Conservation (phyloP, 2,113 vertebrate species). For the Apaloderma vittatum region DNA sequence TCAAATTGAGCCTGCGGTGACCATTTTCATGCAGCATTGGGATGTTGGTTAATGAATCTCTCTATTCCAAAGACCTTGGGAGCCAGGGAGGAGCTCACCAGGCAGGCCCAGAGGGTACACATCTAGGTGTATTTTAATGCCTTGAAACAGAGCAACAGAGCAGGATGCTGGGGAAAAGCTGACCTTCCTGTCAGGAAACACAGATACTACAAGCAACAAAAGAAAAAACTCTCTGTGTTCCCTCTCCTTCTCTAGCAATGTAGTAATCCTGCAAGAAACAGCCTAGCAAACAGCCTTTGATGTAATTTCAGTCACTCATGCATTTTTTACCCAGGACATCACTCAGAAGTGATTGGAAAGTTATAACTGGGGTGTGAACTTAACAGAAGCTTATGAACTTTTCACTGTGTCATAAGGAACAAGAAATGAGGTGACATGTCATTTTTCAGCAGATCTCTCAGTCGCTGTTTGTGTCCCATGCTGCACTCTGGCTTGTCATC, state of each 20-base stretch:
- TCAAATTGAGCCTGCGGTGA: background rate
- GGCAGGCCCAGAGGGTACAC: background rate
- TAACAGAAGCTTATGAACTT: slow-evolving; percentile 14
- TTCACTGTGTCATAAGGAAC: background rate
- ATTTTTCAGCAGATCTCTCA: background rate
- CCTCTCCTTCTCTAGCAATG: background rate
- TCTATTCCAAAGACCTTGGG: background rate
- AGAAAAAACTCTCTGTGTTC: background rate
- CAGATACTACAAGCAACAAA: background rate
- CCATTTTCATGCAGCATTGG: background rate
- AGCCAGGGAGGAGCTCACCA: background rate
- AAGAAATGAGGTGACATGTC: background rate
- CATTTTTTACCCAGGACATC: slow-evolving; percentile 30
- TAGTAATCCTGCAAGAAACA: background rate
- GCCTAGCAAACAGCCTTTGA: background rate
- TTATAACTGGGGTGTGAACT: background rate
- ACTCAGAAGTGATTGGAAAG: slow-evolving; percentile 36
- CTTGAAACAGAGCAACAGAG: background rate
- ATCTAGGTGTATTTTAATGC: slow-evolving; percentile 31
- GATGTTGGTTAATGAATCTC: slow-evolving; percentile 4
- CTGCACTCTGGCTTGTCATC: background rate
- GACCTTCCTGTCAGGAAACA: slow-evolving; percentile 13
- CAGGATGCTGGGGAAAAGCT: slow-evolving; percentile 24
- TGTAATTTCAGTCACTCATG: slow-evolving; percentile 14
- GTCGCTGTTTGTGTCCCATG: background rate